Conservation (phyloP, 2,797 vertebrate genomes). For the Smutsia gigantea region DNA sequence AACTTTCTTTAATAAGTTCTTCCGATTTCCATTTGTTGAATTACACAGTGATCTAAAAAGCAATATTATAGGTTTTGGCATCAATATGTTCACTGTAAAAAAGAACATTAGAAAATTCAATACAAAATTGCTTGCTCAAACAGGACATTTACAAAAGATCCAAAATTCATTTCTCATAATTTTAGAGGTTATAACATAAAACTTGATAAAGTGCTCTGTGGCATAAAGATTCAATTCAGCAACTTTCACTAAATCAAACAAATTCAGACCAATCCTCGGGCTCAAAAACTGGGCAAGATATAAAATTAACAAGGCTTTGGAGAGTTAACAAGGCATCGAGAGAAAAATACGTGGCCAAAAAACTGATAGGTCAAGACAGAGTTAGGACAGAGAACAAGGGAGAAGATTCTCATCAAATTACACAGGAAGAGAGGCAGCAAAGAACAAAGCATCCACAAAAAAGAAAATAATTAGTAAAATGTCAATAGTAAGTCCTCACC, state of each 20-base stretch:
- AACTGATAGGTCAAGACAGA: neutral
- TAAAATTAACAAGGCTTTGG: neutral
- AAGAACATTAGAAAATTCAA: neutral
- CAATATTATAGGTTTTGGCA: no score
- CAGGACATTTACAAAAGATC: neutral
- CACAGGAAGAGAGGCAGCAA: neutral
- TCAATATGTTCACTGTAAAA: no score
- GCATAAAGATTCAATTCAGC: slow-evolving; percentile 9
- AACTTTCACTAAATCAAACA: slow-evolving; percentile 41
- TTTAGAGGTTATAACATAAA: slow-evolving; percentile 4
- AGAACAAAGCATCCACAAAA: neutral
- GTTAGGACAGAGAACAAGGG: neutral
- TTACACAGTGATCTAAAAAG: no score
- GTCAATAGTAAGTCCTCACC: neutral
- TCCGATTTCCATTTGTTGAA: no score
- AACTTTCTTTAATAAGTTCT: no score
- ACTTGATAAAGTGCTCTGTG: neutral
- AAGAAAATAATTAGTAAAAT: neutral
- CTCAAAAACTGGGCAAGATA: slow-evolving; percentile 22
- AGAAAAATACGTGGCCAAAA: neutral
- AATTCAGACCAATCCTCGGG: slow-evolving; percentile 23
- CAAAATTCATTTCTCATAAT: neutral
- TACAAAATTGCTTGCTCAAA: neutral
- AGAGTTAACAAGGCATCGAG: neutral
- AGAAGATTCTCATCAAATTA: neutral